Evolutionary conservation across 2,888 invertebrate genomes (phyloP).

Genomic region (Steinernema carpocapsae): DNA sequence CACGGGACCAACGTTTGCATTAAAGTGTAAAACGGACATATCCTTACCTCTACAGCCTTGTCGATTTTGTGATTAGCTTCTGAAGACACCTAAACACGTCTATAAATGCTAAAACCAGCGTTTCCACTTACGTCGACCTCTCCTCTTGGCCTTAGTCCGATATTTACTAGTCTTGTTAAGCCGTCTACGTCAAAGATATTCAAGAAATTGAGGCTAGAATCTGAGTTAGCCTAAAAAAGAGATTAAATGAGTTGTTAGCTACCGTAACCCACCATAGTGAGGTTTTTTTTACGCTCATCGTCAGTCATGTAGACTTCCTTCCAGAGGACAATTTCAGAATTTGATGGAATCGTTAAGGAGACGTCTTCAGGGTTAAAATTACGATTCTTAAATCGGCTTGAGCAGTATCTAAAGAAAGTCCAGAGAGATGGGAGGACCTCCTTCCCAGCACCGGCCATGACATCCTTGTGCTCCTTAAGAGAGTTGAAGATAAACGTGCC

Average conservation of each 20-base stretch:
- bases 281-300: too few relatives aligned
- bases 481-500: conserved; percentile 82
- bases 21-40: neutral
- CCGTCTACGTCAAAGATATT: conserved; percentile 2
- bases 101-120: too few relatives aligned
- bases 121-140: too few relatives aligned
- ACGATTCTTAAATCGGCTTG: neutral
- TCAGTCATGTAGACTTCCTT: neutral
- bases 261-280: too few relatives aligned
- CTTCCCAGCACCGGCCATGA: neutral
- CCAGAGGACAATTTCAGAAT: neutral
- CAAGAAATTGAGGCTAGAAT: neutral
- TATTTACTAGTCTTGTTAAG: neutral
- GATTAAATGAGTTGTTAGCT: too few relatives aligned
- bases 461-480: conserved; percentile 41
- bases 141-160: neutral
- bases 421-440: neutral
- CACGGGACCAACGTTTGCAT: conserved; percentile 56
- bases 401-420: neutral
- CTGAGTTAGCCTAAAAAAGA: too few relatives aligned
- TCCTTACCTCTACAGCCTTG: neutral
- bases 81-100: too few relatives aligned
- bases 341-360: neutral
- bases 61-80: too few relatives aligned
- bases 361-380: neutral